These are phyloP conservation scores for Plotosus lineatus DNA, from an alignment of 2,113 vertebrate species.

Conservation along the genomic window DNA sequence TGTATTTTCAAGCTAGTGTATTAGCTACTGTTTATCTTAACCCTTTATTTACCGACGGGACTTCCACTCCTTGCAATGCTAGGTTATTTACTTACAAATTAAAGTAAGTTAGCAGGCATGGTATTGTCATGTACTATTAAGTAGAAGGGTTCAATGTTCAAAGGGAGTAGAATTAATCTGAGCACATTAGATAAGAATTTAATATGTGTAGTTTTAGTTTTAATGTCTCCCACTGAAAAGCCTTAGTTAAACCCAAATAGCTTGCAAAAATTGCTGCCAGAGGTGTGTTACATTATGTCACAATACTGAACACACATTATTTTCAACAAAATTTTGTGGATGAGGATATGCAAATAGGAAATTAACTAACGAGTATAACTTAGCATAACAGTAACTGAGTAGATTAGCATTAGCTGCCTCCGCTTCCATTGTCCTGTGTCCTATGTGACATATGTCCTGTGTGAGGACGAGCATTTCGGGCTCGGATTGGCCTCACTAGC, in stretches of 20 bases:
- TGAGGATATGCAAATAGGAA: no score
- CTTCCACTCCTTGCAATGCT: no score
- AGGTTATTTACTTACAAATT: not conserved
- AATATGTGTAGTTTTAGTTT: not conserved
- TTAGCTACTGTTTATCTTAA: not conserved
- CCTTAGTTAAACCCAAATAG: not conserved
- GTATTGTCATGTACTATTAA: no score
- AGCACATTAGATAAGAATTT: not conserved
- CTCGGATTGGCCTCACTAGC: no score
- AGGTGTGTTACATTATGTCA: no score
- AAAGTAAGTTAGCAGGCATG: not conserved
- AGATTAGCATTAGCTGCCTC: not conserved
- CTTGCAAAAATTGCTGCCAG: not conserved
- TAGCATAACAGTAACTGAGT: not conserved
- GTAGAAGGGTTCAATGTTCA: not conserved
- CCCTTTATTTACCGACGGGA: no score
- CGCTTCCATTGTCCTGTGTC: no score
- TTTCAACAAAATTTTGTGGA: no score
- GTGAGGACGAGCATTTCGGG: no score
- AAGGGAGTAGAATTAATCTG: not conserved
- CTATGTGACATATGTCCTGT: no score
- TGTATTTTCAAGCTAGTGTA: not conserved
- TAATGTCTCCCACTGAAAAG: not conserved
- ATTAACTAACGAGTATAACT: not conserved
- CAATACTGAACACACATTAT: no score